phyloP scores from a whole-genome alignment of 2,888 invertebrate species.

The Sympetrum striolatum region DNA sequence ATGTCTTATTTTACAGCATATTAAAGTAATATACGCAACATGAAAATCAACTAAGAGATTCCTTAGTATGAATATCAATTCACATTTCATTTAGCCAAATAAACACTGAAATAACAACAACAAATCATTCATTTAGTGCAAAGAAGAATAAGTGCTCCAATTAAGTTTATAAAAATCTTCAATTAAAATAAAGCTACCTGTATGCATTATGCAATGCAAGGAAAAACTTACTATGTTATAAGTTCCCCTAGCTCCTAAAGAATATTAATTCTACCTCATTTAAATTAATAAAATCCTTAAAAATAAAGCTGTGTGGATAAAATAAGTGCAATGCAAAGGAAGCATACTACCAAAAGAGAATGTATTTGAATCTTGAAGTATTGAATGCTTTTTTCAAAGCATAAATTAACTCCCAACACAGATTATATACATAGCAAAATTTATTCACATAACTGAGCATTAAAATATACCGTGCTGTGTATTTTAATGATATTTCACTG shows the following conservation, averaged over 20 bases:
- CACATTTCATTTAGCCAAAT: neutral
- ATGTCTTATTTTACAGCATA: neutral
- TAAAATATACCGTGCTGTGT: no score
- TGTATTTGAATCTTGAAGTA: neutral
- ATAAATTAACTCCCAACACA: neutral
- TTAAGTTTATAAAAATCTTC: neutral
- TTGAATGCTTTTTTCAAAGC: neutral
- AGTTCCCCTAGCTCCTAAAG: neutral
- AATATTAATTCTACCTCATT: neutral
- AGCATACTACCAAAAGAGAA: slow-evolving; percentile 11
- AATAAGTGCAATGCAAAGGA: slow-evolving; percentile 1
- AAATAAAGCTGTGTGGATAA: neutral
- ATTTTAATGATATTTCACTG: neutral
- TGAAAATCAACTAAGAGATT: neutral
- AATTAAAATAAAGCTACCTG: neutral
- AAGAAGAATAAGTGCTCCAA: neutral
- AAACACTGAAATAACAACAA: neutral
- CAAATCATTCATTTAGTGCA: neutral
- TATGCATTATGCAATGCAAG: neutral
- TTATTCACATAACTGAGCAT: neutral
- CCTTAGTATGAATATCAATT: neutral
- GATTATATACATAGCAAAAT: neutral
- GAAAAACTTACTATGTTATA: neutral
- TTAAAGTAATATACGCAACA: neutral
- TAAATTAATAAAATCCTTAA: neutral